Percentiles rank a stretch among this genome's conserved stretches.
Conservation (phyloP, 2,888 invertebrate species). For the Drosophila longiperda region DNA sequence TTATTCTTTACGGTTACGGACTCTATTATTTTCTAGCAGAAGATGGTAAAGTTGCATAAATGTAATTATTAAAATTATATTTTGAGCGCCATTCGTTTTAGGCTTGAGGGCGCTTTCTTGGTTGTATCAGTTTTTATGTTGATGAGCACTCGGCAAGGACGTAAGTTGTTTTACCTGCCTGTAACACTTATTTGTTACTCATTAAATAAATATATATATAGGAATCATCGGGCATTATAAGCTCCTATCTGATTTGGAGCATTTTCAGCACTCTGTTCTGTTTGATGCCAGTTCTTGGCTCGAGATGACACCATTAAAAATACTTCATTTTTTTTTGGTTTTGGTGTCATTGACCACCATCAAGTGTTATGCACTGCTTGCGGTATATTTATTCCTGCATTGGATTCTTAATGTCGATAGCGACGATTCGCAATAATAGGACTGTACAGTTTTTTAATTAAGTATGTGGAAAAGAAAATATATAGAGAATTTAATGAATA, state of each 20-base stretch:
- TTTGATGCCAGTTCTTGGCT: not conserved
- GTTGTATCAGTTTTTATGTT: conserved; percentile 27
- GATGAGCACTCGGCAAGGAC: conserved; percentile 37
- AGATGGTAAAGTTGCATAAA: conserved; percentile 21
- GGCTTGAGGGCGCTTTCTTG: conserved; percentile 28
- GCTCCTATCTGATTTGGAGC: conserved; percentile 51
- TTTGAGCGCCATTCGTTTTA: not conserved
- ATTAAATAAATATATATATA: not conserved
- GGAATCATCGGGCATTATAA: conserved; percentile 55
- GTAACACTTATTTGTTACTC: not conserved
- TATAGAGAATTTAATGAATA: not conserved
- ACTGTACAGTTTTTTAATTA: not conserved
- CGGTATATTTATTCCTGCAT: conserved; percentile 48
- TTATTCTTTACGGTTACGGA: conserved; percentile 16
- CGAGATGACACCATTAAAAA: not conserved
- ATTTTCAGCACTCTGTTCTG: conserved; percentile 17
- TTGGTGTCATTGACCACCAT: conserved; percentile 10
- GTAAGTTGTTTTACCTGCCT: conserved; percentile 13
- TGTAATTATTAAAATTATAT: not conserved
- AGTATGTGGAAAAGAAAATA: not conserved
- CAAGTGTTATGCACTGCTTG: conserved; percentile 42
- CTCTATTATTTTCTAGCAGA: conserved; percentile 1
- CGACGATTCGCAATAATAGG: conserved; percentile 28
- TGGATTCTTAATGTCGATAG: conserved; percentile 31
- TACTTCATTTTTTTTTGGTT: not conserved